Conservation (phyloP, 1,140 invertebrate genomes). For the Planococcus citri region DNA sequence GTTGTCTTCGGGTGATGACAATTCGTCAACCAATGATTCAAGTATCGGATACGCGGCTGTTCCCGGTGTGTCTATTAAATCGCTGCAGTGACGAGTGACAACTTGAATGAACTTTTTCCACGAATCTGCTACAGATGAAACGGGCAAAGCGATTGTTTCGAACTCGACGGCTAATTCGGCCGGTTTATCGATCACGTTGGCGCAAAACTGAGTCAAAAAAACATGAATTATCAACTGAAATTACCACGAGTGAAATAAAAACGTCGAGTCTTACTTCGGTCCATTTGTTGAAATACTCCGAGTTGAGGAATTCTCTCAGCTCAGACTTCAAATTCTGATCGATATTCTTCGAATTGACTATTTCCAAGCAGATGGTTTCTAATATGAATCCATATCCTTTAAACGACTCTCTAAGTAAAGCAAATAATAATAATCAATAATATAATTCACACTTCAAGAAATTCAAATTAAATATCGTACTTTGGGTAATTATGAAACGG, state of each 20-base stretch:
- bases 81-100: not conserved
- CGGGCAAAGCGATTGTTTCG: not conserved
- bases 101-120: constrained; percentile 13
- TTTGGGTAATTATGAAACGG: not conserved
- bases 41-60: not conserved
- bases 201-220: not conserved
- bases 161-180: not conserved
- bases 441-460: too few species aligned
- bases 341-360: not conserved
- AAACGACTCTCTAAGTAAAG: not conserved
- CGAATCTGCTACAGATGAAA: not conserved
- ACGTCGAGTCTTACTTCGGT: not conserved
- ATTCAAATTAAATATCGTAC: too few species aligned
- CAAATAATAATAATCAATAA: not conserved
- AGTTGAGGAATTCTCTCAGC: not conserved
- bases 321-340: not conserved
- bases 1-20: not conserved
- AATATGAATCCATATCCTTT: constrained; percentile 10
- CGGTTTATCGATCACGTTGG: not conserved
- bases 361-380: constrained; percentile 14
- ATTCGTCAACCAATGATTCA: not conserved
- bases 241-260: not conserved
- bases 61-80: not conserved
- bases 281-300: constrained; percentile 3
- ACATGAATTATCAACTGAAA: too few species aligned